A percentile compares a stretch with the other conserved stretches of the same genome.
phyloP scores from a whole-genome alignment of 2,888 invertebrate genomes.

The Ophion ellenae region DNA sequence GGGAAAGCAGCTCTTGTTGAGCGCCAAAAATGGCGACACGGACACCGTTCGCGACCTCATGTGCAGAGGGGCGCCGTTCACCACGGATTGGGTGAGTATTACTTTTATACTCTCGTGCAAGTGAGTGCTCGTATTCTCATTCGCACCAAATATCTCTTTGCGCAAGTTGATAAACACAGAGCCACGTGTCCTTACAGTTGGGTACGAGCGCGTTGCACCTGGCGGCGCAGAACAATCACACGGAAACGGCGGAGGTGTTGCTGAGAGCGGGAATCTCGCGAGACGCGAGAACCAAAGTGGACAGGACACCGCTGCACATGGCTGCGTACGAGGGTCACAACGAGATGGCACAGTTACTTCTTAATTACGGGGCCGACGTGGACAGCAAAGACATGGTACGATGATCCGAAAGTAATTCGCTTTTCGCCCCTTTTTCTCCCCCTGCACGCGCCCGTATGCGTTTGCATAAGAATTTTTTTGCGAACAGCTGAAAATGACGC shows the following conservation, averaged over 20 bases:
- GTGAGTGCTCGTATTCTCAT: neutral
- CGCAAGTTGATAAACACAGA: neutral
- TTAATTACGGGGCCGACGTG: slow-evolving; percentile 89
- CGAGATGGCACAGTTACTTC: slow-evolving; percentile 88
- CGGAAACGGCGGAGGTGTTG: slow-evolving; percentile 91
- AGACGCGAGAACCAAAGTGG: slow-evolving; percentile 96
- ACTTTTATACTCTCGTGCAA: neutral
- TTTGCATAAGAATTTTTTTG: neutral
- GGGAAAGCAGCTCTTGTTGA: slow-evolving; percentile 92
- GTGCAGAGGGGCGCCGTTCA: slow-evolving; percentile 95
- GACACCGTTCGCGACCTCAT: slow-evolving; percentile 91
- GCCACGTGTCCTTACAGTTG: slow-evolving; percentile 85
- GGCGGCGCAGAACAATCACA: slow-evolving; percentile 92
- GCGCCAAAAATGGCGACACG: slow-evolving; percentile 92
- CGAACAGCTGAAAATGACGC: slow-evolving; percentile 92
- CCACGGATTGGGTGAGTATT: slow-evolving; percentile 93
- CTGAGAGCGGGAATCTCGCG: slow-evolving; percentile 94
- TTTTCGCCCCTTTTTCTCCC: slow-evolving; percentile 25
- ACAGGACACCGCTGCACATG: slow-evolving; percentile 95
- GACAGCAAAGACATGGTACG: slow-evolving; percentile 92
- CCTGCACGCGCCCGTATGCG: neutral
- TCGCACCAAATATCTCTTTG: neutral
- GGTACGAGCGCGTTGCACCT: slow-evolving; percentile 96
- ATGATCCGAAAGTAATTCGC: neutral
- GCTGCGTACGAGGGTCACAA: slow-evolving; percentile 94